Base-by-base conservation (phyloP, 2,888 invertebrate genomes). In the Molorchus minor region DNA sequence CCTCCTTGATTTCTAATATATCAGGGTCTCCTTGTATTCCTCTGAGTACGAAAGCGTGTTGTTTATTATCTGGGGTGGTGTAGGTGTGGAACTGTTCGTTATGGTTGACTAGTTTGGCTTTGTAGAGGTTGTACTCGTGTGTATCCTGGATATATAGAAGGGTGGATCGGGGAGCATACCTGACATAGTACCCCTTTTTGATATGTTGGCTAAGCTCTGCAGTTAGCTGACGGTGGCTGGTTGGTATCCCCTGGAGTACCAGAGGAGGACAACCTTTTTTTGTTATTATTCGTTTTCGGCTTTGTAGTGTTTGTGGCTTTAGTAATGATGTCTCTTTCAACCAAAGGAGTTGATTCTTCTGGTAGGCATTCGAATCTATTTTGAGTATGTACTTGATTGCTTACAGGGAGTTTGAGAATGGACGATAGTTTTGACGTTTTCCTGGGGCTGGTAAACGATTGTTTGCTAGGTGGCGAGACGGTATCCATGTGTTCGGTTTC, bases 11-110 rank as follows among this genome's bases (percentile, higher is more conserved):
- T 5, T 33, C 33, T 3, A 3, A 21, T 4, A 19, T n/a, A 4
- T 12, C 4, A 3, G 30, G n/a, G 8, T 5, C 7, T 3, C 7
- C 17, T 21, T 13, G 29, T 3, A 46, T 10, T 3, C 46, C 46
- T 15, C 46, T 5, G 7, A 46, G 38, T 3, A 46, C 33, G 20
- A 46, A 46, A 10, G 30, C 46, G 33, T 46, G 46, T 3, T 4
- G 21, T 36, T 46, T 46, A 5, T 38, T 8, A 20, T 12, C 20
- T 3, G 10, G 12, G 4, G 10, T 4, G 4, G 46, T 46, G 16
- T 46, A 46, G 3, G 46, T 35, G 20, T 46, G 46, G 30, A 40
- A 46, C 3, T 5, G 17, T 4, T 15, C 43, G n/a, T 15, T 4
- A 4, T 43, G 4, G 8, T 4, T 45, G 8, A n/a, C n/a, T 19